These are phyloP conservation scores for Dicycla oo DNA, from an alignment of 2,888 invertebrate species.

Conservation along the genomic window DNA sequence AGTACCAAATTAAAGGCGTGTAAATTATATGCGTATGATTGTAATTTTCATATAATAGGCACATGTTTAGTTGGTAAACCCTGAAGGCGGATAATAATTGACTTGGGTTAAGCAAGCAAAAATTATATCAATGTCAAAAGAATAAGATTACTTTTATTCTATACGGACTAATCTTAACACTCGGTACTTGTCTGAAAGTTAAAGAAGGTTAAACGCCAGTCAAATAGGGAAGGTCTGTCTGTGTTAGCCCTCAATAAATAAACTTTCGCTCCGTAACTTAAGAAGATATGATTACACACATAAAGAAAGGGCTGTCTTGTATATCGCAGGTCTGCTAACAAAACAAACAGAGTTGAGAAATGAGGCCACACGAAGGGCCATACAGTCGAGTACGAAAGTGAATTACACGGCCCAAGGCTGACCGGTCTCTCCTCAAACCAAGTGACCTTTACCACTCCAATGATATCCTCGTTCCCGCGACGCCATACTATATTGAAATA, in stretches of 20 bases:
- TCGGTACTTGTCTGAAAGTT: neutral
- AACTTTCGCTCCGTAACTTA: conserved; percentile 61
- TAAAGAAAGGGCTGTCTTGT: conserved; percentile 60
- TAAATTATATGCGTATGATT: conserved; percentile 51
- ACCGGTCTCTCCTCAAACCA: conserved; percentile 88
- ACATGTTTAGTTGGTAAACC: conserved; percentile 14
- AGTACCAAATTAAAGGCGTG: conserved; percentile 56
- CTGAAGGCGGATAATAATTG: conserved; percentile 29
- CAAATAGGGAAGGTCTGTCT: conserved; percentile 31
- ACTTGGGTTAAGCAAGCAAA: conserved; percentile 4
- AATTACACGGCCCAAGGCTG: conserved; percentile 88
- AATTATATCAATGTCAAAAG: conserved; percentile 29
- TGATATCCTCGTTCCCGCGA: conserved; percentile 87
- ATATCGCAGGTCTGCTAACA: conserved; percentile 73
- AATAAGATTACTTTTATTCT: conserved; percentile 10
- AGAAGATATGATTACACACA: conserved; percentile 62
- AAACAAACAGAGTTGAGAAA: conserved; percentile 84
- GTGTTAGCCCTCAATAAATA: conserved; percentile 37
- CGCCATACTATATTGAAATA: conserved; percentile 79
- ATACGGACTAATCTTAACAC: neutral
- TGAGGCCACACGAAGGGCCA: conserved; percentile 88
- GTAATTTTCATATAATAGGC: conserved; percentile 50
- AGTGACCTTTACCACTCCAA: conserved; percentile 87
- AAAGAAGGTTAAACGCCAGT: conserved; percentile 42
- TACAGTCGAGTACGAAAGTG: conserved; percentile 86